Conservation (phyloP, 2,113 vertebrate genomes). For the Otis tarda region DNA sequence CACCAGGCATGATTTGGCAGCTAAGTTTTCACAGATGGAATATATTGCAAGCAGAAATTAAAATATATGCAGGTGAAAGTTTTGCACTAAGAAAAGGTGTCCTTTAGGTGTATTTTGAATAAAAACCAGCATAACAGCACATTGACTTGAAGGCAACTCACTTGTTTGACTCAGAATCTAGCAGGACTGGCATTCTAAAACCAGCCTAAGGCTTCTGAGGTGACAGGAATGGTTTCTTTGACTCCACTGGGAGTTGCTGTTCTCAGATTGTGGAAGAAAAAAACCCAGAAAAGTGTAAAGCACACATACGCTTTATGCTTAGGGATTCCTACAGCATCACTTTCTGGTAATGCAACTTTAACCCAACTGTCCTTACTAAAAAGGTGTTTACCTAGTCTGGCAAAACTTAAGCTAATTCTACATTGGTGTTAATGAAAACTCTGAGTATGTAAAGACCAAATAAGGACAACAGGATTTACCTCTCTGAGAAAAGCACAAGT, state of each 20-base stretch:
- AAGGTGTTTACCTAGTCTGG: neutral
- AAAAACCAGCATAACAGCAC: neutral
- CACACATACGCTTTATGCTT: neutral
- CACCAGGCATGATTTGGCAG: neutral
- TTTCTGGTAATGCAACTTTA: neutral
- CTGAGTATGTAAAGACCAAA: neutral
- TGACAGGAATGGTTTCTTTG: neutral
- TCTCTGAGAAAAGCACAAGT: neutral
- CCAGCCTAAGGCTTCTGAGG: neutral
- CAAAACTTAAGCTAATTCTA: neutral
- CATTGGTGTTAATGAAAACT: neutral
- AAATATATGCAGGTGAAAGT: neutral
- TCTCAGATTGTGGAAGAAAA: neutral
- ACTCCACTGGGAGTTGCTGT: neutral
- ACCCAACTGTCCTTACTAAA: neutral
- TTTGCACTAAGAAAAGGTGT: neutral
- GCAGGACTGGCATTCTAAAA: neutral
- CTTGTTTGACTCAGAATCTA: neutral
- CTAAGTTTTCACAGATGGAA: neutral
- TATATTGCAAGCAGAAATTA: neutral
- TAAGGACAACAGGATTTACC: neutral
- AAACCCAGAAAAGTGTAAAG: neutral
- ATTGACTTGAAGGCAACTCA: neutral
- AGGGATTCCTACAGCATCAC: neutral
- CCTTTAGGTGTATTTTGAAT: neutral